Percentiles rank a stretch among this genome's conserved stretches.
phyloP scores from a whole-genome alignment of 2,113 vertebrate species.

The Athene noctua region DNA sequence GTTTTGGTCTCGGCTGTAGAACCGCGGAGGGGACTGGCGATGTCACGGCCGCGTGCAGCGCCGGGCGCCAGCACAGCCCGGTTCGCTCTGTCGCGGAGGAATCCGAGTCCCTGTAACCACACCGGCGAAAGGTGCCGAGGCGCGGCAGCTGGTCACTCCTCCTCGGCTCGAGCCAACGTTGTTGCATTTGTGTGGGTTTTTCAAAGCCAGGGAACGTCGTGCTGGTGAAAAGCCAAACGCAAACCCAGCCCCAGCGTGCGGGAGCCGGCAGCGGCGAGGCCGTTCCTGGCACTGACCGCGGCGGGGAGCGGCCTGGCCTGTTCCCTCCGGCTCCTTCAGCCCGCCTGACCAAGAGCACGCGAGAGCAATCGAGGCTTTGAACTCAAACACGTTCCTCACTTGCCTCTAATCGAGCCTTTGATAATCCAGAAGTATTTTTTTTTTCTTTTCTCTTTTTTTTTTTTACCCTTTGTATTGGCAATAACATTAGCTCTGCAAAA shows the following conservation, averaged over 20 bases:
- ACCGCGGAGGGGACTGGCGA: neutral
- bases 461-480: neutral
- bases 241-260: no score
- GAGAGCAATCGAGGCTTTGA: neutral
- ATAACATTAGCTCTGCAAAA: neutral
- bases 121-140: neutral
- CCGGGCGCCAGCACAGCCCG: neutral
- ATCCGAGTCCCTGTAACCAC: neutral
- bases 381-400: accelerated
- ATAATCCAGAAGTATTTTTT: neutral
- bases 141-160: neutral
- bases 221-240: neutral
- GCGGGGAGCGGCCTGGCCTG: neutral
- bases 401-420: accelerated
- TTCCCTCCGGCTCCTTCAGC: neutral
- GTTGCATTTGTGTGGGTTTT: neutral
- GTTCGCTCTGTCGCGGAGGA: neutral
- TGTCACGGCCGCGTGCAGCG: accelerated
- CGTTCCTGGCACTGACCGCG: no score
- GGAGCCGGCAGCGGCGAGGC: neutral
- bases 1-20: neutral
- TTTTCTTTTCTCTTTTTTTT: neutral
- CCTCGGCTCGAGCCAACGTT: neutral
- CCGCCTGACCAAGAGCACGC: no score
- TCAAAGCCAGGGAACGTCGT: neutral